Evolutionary conservation across 2,797 vertebrate species (phyloP).

Genomic region (Liparis tanakae): DNA sequence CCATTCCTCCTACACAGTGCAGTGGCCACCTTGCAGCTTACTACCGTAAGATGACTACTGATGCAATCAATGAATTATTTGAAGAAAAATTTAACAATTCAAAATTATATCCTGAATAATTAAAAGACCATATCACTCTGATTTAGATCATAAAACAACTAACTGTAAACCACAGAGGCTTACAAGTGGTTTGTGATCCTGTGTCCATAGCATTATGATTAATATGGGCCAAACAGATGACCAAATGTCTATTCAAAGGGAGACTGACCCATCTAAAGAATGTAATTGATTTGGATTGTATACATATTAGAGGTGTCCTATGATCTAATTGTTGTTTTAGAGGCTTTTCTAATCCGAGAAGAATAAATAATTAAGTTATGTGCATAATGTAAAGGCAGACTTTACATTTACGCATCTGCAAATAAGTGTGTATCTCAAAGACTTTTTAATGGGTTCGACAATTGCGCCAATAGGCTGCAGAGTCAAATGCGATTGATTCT

Average conservation of each 20-base stretch:
- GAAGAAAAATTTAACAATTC: neutral
- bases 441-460: constrained; percentile 5
- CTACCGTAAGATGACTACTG: neutral
- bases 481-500: neutral
- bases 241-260: neutral
- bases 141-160: neutral
- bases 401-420: neutral
- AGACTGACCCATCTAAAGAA: neutral
- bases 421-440: neutral
- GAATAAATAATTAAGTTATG: constrained; percentile 10
- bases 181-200: neutral
- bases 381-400: constrained; percentile 13
- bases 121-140: neutral
- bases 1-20: neutral
- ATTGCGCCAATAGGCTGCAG: neutral
- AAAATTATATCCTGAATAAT: neutral
- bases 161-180: neutral
- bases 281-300: neutral
- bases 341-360: neutral
- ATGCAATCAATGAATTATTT: neutral
- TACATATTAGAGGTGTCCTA: neutral
- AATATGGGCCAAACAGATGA: neutral
- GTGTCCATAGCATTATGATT: neutral
- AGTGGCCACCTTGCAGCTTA: neutral
- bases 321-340: neutral